A percentile compares a stretch with the other conserved stretches of the same genome.
Evolutionary conservation across 92 coral and sea anemone genomes (phyloP).

Genomic region (Desmophyllum pertusum): DNA sequence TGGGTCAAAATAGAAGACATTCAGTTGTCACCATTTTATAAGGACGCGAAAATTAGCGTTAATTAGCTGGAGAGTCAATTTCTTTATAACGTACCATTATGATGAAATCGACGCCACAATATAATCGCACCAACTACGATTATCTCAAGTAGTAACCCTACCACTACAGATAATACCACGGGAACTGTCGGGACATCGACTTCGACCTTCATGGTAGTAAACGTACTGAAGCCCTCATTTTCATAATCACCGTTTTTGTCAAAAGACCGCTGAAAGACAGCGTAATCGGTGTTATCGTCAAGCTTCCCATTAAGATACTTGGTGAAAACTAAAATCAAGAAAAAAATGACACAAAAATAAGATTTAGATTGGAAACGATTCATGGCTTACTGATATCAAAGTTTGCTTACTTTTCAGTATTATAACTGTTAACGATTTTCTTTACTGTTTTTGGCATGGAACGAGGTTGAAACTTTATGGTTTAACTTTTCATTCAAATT

Average conservation of each 20-base stretch:
- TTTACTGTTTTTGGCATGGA: too few species aligned
- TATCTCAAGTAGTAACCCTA: background rate
- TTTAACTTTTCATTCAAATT: too few species aligned
- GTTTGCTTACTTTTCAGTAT: too few species aligned
- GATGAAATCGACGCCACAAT: background rate
- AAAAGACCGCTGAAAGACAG: constrained; percentile 36
- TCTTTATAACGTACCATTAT: too few species aligned
- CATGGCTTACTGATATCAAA: too few species aligned
- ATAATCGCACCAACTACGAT: background rate
- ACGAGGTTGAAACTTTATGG: background rate
- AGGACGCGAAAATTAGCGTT: too few species aligned
- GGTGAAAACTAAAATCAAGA: background rate
- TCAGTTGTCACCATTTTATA: too few species aligned
- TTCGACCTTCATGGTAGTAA: background rate
- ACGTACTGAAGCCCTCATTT: constrained; percentile 11
- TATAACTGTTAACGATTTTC: too few species aligned
- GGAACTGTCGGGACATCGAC: background rate
- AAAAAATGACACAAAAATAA: background rate
- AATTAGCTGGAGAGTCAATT: too few species aligned
- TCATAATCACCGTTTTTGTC: constrained; percentile 27
- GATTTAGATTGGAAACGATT: too few species aligned
- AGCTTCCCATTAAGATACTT: constrained; percentile 34
- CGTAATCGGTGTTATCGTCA: background rate
- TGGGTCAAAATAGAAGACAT: too few species aligned
- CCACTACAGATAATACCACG: background rate